Evolutionary conservation across 2,888 invertebrate species (phyloP), one percentile per base, ranked within the genome.

Genomic region (Cecidostiba fungosa): DNA sequence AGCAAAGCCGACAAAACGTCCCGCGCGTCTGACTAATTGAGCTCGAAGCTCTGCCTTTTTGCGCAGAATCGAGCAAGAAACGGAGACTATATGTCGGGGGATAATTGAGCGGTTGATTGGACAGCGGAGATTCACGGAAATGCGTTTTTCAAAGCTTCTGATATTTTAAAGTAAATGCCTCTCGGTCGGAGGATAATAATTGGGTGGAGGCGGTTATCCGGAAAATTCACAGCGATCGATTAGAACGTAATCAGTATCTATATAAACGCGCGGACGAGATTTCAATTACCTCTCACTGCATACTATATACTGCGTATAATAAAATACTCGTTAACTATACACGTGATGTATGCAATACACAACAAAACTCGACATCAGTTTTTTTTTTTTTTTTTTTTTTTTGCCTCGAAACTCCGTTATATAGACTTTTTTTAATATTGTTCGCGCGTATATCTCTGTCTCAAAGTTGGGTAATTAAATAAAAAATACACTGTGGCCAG

Each of bases 21-120:
- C 12, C 39, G 54, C 39, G 54, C 19, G 19, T 16, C 39, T 39
- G 73, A 73, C 80, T 80, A 80, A 80, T 80, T 80, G 80, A 59
- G 80, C 72, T 73, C 36, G 39, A 77, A 29, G 66, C 72, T 32
- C 39, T 32, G 62, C 19, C 74, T 82, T 82, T 82, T 82, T 74
- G 74, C 80, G 54, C 43, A 36, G 12, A 62, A 23, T 29, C 54
- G 26, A 54, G 29, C 66, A 66, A 26, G n/a, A 66, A 66, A 14
- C 39, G 26, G 39, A 32, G 16, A 8, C n/a, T 16, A n/a, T 36
- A 79, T n/a, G n/a, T 70, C 3, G 16, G 19, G 26, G 79, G 32
- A 70, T 50, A 79, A 79, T 70, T 69, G 50, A 70, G 50, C 50
- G 8, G 50, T 79, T 70, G 70, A 79, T 79, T 70, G 70, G 70